Conservation (phyloP, 2,888 invertebrate species). For the Acanthoscelides obtectus region DNA sequence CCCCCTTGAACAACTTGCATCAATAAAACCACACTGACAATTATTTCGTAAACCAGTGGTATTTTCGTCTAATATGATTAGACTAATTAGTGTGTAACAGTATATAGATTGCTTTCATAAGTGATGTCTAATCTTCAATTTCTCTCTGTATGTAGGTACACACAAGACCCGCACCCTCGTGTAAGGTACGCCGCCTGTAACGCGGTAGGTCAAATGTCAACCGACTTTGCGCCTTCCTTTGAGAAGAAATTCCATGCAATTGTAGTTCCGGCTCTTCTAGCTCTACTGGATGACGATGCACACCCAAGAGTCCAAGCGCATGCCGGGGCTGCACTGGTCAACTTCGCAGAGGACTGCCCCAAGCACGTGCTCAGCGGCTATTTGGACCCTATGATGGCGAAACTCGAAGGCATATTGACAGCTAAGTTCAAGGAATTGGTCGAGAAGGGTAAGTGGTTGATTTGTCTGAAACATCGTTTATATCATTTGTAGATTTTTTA, state of each 20-base stretch:
- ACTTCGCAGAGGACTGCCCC: conserved; percentile 99
- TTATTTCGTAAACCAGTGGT: too few relatives aligned
- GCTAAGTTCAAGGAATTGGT: conserved; percentile 93
- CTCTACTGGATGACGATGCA: conserved; percentile 82
- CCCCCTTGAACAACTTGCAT: too few relatives aligned
- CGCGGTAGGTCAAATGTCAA: conserved; percentile 97
- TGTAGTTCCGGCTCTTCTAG: conserved; percentile 87
- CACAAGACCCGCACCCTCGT: conserved; percentile 70
- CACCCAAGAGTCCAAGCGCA: conserved; percentile 92
- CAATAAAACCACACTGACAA: too few relatives aligned
- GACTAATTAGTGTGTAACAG: too few relatives aligned
- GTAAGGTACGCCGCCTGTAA: conserved; percentile 98
- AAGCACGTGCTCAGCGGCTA: conserved; percentile 89
- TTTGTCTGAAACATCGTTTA: too few relatives aligned
- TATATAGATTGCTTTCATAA: too few relatives aligned
- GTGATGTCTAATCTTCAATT: background rate
- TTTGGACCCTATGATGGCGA: conserved; percentile 84
- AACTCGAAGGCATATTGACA: conserved; percentile 83
- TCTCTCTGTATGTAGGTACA: conserved; percentile 27
- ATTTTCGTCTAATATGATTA: too few relatives aligned
- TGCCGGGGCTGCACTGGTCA: conserved; percentile 92
- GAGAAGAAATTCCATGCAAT: conserved; percentile 97
- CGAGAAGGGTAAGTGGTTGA: conserved; percentile 53
- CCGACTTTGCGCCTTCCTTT: conserved; percentile 94
- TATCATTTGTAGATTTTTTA: too few relatives aligned